Base-by-base conservation (phyloP, 1,140 invertebrate genomes). In the Wiebesia pumilae region DNA sequence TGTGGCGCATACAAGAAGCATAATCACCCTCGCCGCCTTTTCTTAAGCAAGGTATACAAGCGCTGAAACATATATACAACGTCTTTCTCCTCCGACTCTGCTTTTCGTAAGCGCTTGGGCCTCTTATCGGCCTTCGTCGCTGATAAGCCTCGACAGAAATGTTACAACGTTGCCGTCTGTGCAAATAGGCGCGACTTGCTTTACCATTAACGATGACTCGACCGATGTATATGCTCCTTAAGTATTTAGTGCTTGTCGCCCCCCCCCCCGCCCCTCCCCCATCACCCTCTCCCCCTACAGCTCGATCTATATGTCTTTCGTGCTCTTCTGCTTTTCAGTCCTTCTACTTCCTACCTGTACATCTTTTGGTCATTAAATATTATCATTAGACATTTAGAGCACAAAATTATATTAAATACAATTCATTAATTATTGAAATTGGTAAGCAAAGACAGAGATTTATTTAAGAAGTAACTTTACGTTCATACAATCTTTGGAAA, bases 111-210 rank as follows among this genome's bases (percentile, higher is more conserved):
- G n/a, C 30, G 77, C 9, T 35, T 47, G 80, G 30, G n/a, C 19
- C 77, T 38, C 84, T 85, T 85, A 81, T 85, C 84, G 77, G 77
- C 84, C 83, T 84, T 84, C 73, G 83, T 67, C 71, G 75, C 84
- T 67, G 84, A 85, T 85, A 85, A 85, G 78, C 83, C 67, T 30
- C 84, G 75, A 62, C 73, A 78, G 75, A 69, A 79, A 67, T 67
- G 75, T 69, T 84, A 84, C 83, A 84, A 84, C 83, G 83, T 84
- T 84, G 83, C 83, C 83, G 83, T 75, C 51, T 67, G 83, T 78
- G 73, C 73, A 84, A 84, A 84, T 78, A 84, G 78, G 40, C 83
- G 73, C 47, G 54, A 58, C 82, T 75, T 73, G 71, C 47, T 78
- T 65, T 77, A 65, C 73, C 54, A 35, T 83, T 83, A 35, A 75